Evolutionary conservation across 2,113 vertebrate species (phyloP).

Genomic region (Gymnobelideus leadbeateri): DNA sequence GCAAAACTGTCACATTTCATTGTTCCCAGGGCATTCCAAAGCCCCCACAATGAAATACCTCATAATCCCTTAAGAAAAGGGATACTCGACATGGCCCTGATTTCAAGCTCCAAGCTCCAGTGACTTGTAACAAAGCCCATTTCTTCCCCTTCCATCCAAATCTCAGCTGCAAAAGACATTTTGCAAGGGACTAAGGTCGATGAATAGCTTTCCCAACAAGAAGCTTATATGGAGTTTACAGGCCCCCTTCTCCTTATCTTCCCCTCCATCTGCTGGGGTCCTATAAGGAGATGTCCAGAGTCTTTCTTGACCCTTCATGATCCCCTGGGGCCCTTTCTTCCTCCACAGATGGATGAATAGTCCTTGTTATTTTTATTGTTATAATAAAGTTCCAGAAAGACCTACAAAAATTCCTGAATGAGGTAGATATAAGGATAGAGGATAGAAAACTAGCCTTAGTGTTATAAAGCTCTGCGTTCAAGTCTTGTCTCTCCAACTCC

Average conservation of each 20-base stretch:
- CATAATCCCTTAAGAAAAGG: not conserved
- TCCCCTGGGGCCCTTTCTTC: not conserved
- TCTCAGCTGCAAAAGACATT: not conserved
- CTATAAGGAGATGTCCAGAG: not conserved
- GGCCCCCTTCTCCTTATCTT: not conserved
- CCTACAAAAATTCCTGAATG: not conserved
- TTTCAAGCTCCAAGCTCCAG: conserved; percentile 4
- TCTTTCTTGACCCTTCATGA: not conserved
- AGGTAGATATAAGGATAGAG: not conserved
- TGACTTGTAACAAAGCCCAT: not conserved
- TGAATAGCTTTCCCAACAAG: not conserved
- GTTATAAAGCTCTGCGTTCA: not conserved
- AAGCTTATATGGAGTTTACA: not conserved
- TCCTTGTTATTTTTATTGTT: not conserved
- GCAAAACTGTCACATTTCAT: not conserved
- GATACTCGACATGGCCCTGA: not conserved
- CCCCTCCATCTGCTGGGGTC: not conserved
- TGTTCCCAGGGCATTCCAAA: not conserved
- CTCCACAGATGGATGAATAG: not conserved
- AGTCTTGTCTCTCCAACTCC: not conserved
- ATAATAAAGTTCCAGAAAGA: not conserved
- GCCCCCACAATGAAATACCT: not conserved
- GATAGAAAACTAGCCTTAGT: not conserved
- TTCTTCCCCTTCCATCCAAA: not conserved
- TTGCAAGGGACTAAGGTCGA: not conserved